phyloP scores from a whole-genome alignment of 1,140 invertebrate species.

The Drosophila fuyamai region DNA sequence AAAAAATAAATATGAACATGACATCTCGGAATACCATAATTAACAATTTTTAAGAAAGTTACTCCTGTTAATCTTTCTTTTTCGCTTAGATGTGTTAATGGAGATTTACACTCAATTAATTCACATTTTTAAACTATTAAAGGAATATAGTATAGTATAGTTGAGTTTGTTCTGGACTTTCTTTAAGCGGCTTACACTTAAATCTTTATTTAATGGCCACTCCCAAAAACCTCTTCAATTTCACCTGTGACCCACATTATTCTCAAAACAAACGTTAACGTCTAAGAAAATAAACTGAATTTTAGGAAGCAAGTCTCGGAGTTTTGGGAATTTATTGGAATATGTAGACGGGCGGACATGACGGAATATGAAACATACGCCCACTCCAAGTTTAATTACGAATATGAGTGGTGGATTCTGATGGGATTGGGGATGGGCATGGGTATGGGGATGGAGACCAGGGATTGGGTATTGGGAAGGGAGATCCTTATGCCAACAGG shows the following conservation, averaged over 20 bases:
- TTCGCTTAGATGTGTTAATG: no score
- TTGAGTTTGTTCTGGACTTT: no score
- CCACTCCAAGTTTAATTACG: conserved; percentile 15
- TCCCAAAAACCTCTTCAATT: not conserved
- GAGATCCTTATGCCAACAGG: not conserved
- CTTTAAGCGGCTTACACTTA: not conserved
- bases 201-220: not conserved
- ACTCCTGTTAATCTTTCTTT: no score
- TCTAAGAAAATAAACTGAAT: not conserved
- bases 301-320: not conserved
- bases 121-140: no score
- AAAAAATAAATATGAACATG: no score
- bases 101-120: no score
- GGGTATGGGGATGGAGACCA: not conserved
- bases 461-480: not conserved
- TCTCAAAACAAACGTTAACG: not conserved
- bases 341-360: not conserved
- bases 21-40: no score
- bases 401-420: conserved; percentile 19
- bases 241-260: not conserved
- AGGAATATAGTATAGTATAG: no score
- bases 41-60: no score
- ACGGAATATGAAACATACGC: not conserved
- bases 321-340: not conserved
- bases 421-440: not conserved